A percentile compares a stretch with the other conserved stretches of the same genome.
Conservation (phyloP, 2,888 invertebrate species). For the Andrena camellia region DNA sequence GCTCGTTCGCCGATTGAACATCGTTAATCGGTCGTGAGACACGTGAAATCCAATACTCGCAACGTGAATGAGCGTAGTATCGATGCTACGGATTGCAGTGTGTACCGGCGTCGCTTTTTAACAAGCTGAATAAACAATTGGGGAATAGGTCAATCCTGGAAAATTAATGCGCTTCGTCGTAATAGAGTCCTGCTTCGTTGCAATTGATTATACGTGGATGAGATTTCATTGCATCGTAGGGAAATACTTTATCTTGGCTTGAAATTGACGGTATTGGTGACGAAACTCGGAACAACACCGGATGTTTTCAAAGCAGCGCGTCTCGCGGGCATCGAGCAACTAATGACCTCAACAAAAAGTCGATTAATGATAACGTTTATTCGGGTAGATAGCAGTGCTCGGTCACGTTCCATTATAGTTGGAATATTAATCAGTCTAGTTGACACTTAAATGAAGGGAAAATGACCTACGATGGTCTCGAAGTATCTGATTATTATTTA, state of each 20-base stretch:
- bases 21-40: constrained; percentile 12
- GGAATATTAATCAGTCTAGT: constrained; percentile 14
- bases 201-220: neutral
- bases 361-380: constrained; percentile 23
- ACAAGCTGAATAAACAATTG: neutral
- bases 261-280: constrained; percentile 23
- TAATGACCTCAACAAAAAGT: constrained; percentile 40
- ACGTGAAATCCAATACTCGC: constrained; percentile 8
- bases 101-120: neutral
- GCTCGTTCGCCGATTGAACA: neutral
- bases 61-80: neutral
- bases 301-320: constrained; percentile 47
- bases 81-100: neutral
- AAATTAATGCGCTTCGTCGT: too few relatives aligned
- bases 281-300: constrained; percentile 40
- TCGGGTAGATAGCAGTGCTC: constrained; percentile 20
- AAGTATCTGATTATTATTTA: neutral
- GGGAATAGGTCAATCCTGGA: neutral
- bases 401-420: constrained; percentile 18
- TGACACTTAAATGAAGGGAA: neutral
- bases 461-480: neutral
- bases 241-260: constrained; percentile 18
- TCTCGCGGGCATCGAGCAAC: constrained; percentile 15
- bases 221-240: neutral
- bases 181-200: too few relatives aligned